phyloP scores from a whole-genome alignment of 2,888 invertebrate species.

The Apodemia mormo region DNA sequence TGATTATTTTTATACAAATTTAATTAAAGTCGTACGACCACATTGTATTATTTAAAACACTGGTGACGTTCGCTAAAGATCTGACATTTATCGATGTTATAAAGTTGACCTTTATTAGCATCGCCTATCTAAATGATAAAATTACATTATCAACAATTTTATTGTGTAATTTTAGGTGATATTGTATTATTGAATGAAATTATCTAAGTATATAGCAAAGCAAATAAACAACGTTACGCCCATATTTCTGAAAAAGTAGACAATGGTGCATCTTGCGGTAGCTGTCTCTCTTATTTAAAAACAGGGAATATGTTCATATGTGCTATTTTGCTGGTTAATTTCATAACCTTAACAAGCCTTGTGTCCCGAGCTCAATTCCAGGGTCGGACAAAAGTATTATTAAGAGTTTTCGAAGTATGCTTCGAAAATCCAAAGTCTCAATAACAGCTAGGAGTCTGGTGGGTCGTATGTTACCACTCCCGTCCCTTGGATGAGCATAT shows the following conservation, averaged over 20 bases:
- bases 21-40: conserved; percentile 27
- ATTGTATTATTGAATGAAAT: not conserved
- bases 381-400: too few species aligned
- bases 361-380: too few species aligned
- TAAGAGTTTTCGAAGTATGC: too few species aligned
- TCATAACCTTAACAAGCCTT: too few species aligned
- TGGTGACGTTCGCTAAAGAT: conserved; percentile 25
- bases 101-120: conserved; percentile 29
- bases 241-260: not conserved
- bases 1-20: conserved; percentile 10
- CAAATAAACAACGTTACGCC: not conserved
- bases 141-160: conserved; percentile 11
- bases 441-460: too few species aligned
- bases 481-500: too few species aligned
- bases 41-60: conserved; percentile 25
- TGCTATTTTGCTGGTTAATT: too few species aligned
- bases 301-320: too few species aligned
- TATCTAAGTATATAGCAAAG: not conserved
- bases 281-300: not conserved
- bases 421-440: too few species aligned
- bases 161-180: not conserved
- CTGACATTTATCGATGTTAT: conserved; percentile 32
- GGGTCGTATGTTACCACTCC: too few species aligned
- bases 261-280: not conserved
- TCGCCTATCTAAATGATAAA: not conserved